phyloP scores from a whole-genome alignment of 2,797 vertebrate genomes.

The Pempheris klunzingeri region DNA sequence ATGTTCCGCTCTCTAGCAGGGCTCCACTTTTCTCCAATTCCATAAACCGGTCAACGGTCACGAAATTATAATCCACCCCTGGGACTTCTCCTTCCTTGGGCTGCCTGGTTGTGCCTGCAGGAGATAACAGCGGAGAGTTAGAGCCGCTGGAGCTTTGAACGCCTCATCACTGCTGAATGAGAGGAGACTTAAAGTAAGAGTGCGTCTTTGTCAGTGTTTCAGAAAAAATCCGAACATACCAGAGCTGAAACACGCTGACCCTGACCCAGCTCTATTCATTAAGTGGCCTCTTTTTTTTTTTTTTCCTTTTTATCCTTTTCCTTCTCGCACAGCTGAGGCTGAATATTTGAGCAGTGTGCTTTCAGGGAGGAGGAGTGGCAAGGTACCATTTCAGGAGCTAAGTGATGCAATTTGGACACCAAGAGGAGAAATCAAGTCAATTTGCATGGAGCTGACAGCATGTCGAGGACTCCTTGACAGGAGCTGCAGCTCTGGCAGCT shows the following conservation, averaged over 20 bases:
- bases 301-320: constrained; percentile 24
- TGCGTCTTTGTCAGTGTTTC: constrained; percentile 35
- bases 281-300: constrained; percentile 43
- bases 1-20: constrained; percentile 98
- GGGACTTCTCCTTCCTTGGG: constrained; percentile 99
- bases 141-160: constrained; percentile 25
- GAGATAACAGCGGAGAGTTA: constrained; percentile 61
- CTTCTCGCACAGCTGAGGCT: constrained; percentile 25
- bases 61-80: constrained; percentile 99
- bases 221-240: constrained; percentile 34
- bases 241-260: constrained; percentile 38
- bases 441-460: constrained; percentile 66
- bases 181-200: constrained; percentile 23
- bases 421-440: constrained; percentile 66
- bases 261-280: constrained; percentile 39
- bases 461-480: constrained; percentile 53
- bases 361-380: constrained; percentile 17
- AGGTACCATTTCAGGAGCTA: constrained; percentile 55
- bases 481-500: constrained; percentile 27
- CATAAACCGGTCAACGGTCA: constrained; percentile 97
- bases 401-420: constrained; percentile 78
- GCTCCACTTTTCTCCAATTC: constrained; percentile 98
- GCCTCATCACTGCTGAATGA: constrained; percentile 37
- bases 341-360: constrained; percentile 43
- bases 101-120: constrained; percentile 96